phyloP scores from a whole-genome alignment of 1,140 invertebrate species.

The Drosophila malerkotliana region DNA sequence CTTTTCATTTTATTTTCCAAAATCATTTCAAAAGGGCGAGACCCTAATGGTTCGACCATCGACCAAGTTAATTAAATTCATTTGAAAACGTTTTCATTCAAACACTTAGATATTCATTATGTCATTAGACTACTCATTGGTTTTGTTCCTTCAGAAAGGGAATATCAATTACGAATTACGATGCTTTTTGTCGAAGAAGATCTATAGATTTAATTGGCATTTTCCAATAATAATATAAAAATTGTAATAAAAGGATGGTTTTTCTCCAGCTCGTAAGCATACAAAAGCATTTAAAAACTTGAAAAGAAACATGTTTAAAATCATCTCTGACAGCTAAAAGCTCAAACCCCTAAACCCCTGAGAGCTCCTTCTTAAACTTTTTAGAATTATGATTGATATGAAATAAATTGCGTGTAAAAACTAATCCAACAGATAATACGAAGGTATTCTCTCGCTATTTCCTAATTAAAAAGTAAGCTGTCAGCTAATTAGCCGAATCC shows the following conservation, averaged over 20 bases:
- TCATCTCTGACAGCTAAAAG: neutral
- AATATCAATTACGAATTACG: too few relatives aligned
- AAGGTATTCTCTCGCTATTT: neutral
- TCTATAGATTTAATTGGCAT: too few relatives aligned
- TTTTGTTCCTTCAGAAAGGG: neutral
- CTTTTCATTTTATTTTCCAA: neutral
- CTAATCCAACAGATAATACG: neutral
- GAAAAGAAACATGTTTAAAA: neutral
- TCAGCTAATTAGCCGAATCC: slow-evolving; percentile 14
- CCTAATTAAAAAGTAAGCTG: slow-evolving; percentile 12
- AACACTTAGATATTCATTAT: neutral
- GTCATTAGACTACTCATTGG: neutral
- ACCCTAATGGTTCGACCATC: slow-evolving; percentile 28
- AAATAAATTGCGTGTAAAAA: neutral
- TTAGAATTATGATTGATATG: neutral
- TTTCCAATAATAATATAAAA: too few relatives aligned
- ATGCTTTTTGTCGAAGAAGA: too few relatives aligned
- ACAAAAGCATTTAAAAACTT: too few relatives aligned
- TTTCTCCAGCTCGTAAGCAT: too few relatives aligned
- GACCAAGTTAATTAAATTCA: slow-evolving; percentile 26
- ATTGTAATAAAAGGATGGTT: too few relatives aligned
- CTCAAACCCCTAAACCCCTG: too few relatives aligned
- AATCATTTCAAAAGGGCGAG: slow-evolving; percentile 15
- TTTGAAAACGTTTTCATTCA: slow-evolving; percentile 13
- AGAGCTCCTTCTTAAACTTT: neutral